Conservation (phyloP, 2,113 vertebrate species). For the Lagopus leucura region DNA sequence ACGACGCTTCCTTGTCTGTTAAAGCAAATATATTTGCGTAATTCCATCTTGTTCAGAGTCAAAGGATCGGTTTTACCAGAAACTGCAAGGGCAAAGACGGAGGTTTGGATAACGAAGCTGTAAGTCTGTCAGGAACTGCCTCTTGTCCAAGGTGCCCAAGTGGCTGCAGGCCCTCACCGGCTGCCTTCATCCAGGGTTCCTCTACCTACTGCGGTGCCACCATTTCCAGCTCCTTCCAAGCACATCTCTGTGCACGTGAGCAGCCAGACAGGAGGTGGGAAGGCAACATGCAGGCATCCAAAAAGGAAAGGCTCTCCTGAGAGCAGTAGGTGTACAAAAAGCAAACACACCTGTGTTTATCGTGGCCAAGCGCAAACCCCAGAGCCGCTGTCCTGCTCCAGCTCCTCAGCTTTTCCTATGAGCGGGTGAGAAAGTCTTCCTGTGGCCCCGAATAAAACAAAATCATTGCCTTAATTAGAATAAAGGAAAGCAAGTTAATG, state of each 20-base stretch:
- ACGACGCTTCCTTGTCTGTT: background rate
- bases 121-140: rapidly evolving
- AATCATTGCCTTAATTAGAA: background rate
- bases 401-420: background rate
- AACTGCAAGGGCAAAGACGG: background rate
- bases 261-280: rapidly evolving
- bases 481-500: background rate
- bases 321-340: background rate
- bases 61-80: background rate
- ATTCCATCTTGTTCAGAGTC: background rate
- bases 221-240: background rate
- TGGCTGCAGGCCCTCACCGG: rapidly evolving
- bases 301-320: background rate
- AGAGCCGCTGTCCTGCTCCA: background rate
- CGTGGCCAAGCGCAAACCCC: rapidly evolving
- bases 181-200: background rate
- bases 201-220: rapidly evolving
- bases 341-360: background rate
- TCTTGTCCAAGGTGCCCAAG: background rate
- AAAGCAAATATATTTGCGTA: background rate
- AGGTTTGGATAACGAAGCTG: background rate
- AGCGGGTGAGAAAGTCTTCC: rapidly evolving
- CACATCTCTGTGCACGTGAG: background rate
- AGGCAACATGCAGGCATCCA: rapidly evolving
- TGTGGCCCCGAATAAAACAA: background rate